Conservation (phyloP, 2,113 vertebrate genomes). For the Corythornis madagascariensis region DNA sequence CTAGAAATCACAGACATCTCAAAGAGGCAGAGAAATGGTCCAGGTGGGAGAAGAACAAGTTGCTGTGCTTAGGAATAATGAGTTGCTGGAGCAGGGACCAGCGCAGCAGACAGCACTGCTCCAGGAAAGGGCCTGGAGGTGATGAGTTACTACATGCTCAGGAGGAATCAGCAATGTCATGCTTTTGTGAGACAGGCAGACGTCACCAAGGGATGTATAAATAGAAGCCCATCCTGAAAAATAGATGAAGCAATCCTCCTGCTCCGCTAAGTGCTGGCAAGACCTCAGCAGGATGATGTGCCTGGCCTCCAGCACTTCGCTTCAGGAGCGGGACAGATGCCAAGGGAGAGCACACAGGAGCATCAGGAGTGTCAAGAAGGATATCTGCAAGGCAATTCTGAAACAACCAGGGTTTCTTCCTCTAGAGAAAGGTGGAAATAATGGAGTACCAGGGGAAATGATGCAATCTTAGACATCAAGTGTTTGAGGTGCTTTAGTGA, state of each 20-base stretch:
- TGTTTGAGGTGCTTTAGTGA: neutral
- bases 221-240: neutral
- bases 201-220: neutral
- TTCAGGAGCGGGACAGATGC: rapidly evolving
- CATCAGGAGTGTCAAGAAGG: neutral
- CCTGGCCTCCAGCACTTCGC: neutral
- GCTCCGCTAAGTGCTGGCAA: neutral
- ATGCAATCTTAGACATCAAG: rapidly evolving
- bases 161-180: rapidly evolving
- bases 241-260: neutral
- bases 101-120: neutral
- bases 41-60: neutral
- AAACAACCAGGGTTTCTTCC: neutral
- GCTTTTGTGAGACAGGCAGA: neutral
- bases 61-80: neutral
- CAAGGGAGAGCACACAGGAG: neutral
- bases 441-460: rapidly evolving
- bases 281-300: neutral
- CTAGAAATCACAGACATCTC: neutral
- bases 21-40: neutral
- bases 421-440: neutral
- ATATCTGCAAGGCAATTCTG: neutral
- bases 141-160: neutral
- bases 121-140: neutral
- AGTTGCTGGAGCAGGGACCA: neutral